Evolutionary conservation across 2,113 vertebrate genomes (phyloP).

Genomic region (Mohoua ochrocephala): DNA sequence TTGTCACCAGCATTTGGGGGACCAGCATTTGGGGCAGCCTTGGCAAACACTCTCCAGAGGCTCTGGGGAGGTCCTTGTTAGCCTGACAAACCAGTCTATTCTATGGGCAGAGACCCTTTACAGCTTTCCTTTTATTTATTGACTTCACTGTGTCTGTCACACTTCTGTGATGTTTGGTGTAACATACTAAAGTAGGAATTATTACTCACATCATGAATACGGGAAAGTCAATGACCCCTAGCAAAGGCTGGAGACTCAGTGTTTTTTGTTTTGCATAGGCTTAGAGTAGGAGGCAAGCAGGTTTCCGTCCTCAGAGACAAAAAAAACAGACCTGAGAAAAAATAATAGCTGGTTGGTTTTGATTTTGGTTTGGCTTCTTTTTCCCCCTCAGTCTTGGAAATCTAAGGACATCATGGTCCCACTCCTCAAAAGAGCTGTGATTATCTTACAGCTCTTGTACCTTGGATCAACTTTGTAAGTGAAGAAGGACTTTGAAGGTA

Average conservation of each 20-base stretch:
- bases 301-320: background rate
- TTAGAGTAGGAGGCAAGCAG: background rate
- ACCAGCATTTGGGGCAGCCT: background rate
- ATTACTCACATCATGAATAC: background rate
- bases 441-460: background rate
- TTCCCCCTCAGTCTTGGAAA: background rate
- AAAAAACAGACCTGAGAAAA: background rate
- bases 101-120: background rate
- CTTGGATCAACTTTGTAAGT: background rate
- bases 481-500: background rate
- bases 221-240: background rate
- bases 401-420: background rate
- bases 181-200: background rate
- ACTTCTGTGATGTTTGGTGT: background rate
- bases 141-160: background rate
- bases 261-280: background rate
- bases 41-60: accelerated
- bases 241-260: background rate
- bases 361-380: background rate
- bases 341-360: background rate
- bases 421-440: background rate
- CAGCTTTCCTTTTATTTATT: background rate
- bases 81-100: background rate
- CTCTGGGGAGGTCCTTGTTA: background rate
- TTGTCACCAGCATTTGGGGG: background rate